Conservation (phyloP, 1,140 invertebrate species). For the Belonocnema kinseyi region DNA sequence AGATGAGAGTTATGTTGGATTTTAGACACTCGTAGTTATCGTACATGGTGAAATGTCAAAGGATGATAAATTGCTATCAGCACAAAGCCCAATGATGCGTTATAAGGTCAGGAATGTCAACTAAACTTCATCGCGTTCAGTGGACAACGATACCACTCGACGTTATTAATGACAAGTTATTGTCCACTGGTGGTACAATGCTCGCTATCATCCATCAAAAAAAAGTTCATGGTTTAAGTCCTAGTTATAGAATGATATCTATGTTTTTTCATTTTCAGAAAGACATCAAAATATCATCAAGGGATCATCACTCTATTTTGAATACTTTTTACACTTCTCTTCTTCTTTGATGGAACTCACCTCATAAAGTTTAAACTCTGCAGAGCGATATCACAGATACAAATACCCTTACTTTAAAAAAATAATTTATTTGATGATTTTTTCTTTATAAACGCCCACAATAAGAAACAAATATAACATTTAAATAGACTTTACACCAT, state of each 20-base stretch:
- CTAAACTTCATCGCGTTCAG: slow-evolving; percentile 42
- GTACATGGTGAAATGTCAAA: slow-evolving; percentile 32
- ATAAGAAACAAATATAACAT: too few species aligned
- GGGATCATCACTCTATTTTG: too few species aligned
- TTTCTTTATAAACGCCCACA: too few species aligned
- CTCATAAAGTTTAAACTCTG: too few species aligned
- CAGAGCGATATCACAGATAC: too few species aligned
- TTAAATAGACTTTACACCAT: too few species aligned
- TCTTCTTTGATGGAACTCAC: too few species aligned
- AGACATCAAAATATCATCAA: too few species aligned
- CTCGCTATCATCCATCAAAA: background rate
- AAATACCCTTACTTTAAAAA: too few species aligned
- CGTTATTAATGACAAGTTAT: slow-evolving; percentile 49
- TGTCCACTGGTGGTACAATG: slow-evolving; percentile 12
- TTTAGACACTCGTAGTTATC: slow-evolving; percentile 10
- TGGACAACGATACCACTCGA: slow-evolving; percentile 36
- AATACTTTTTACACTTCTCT: too few species aligned
- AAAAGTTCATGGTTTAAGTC: background rate
- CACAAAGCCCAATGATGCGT: slow-evolving; percentile 18
- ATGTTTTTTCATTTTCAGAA: too few species aligned
- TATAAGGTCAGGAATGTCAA: slow-evolving; percentile 40
- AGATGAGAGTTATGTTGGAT: background rate
- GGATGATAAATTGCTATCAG: slow-evolving; percentile 41
- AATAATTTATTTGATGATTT: too few species aligned
- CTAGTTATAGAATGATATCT: background rate